Evolutionary conservation across 2,888 invertebrate species (phyloP).

Genomic region (Synergus gifuensis): DNA sequence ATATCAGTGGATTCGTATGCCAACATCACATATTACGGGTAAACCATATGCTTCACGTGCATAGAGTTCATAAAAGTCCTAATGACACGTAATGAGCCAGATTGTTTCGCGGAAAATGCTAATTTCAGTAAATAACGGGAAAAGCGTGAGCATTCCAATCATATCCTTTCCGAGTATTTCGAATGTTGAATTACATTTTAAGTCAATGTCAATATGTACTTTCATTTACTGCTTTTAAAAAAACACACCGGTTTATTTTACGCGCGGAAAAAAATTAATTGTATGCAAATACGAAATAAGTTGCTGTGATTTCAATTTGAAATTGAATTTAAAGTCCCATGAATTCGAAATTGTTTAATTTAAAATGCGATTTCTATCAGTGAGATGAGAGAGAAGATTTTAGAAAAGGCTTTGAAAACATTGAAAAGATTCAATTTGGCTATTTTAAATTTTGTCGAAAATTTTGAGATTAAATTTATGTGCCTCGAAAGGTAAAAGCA

Average conservation of each 20-base stretch:
- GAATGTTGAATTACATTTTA: too few species aligned
- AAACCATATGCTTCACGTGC: not conserved
- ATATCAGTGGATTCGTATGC: slow-evolving; percentile 31
- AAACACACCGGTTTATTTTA: too few species aligned
- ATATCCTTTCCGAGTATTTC: not conserved
- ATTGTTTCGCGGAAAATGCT: slow-evolving; percentile 29
- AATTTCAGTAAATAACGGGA: not conserved
- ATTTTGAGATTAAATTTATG: not conserved
- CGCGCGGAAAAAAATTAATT: too few species aligned
- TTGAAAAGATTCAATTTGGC: not conserved
- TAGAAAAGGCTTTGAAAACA: too few species aligned
- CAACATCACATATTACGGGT: not conserved
- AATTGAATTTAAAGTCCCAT: too few species aligned
- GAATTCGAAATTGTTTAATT: too few species aligned
- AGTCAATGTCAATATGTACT: too few species aligned
- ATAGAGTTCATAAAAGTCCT: slow-evolving; percentile 12
- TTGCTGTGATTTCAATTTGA: too few species aligned
- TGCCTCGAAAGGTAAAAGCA: slow-evolving; percentile 2
- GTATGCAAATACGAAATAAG: too few species aligned
- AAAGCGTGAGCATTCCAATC: not conserved
- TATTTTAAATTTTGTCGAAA: not conserved
- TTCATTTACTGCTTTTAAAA: too few species aligned
- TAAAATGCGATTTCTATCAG: too few species aligned
- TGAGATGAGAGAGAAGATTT: too few species aligned
- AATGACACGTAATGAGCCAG: slow-evolving; percentile 16